Evolutionary conservation across 2,113 vertebrate genomes (phyloP).

Genomic region (Hippocampus guttulatus): DNA sequence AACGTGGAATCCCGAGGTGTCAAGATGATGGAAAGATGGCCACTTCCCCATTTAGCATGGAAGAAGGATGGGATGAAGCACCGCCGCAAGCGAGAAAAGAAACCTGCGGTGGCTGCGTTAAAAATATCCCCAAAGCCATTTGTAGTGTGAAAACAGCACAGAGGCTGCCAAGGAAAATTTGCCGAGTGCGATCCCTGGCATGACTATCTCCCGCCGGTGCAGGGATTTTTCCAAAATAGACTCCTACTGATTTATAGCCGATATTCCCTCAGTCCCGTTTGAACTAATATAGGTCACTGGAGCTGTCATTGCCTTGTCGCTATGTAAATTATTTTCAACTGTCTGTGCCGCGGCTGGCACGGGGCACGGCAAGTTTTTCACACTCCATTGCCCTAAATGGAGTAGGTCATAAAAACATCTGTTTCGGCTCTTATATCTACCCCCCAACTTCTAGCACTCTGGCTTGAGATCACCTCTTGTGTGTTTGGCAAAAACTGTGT

Average conservation of each 20-base stretch:
- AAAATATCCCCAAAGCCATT: slow-evolving; percentile 37
- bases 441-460: slow-evolving; percentile 17
- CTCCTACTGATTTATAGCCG: slow-evolving; percentile 11
- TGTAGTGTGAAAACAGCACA: slow-evolving; percentile 38
- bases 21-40: slow-evolving; percentile 31
- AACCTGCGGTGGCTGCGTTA: slow-evolving; percentile 48
- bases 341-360: slow-evolving; percentile 17
- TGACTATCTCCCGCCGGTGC: slow-evolving; percentile 1
- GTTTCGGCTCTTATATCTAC: slow-evolving; percentile 26
- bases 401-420: slow-evolving; percentile 47
- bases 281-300: slow-evolving; percentile 24
- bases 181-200: slow-evolving; percentile 22
- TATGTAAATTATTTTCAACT: slow-evolving; percentile 28
- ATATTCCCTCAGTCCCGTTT: slow-evolving; percentile 28
- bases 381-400: slow-evolving; percentile 51
- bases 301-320: slow-evolving; percentile 8
- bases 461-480: slow-evolving; percentile 16
- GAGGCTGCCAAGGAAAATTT: slow-evolving; percentile 23
- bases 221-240: slow-evolving; percentile 15
- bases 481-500: background rate
- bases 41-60: slow-evolving; percentile 32
- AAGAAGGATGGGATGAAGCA: slow-evolving; percentile 34
- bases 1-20: slow-evolving; percentile 3
- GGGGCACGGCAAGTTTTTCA: slow-evolving; percentile 21
- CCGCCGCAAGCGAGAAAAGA: slow-evolving; percentile 24